A percentile compares a stretch with the other conserved stretches of the same genome.
Conservation (phyloP, 2,113 vertebrate genomes). For the Axis porcinus region DNA sequence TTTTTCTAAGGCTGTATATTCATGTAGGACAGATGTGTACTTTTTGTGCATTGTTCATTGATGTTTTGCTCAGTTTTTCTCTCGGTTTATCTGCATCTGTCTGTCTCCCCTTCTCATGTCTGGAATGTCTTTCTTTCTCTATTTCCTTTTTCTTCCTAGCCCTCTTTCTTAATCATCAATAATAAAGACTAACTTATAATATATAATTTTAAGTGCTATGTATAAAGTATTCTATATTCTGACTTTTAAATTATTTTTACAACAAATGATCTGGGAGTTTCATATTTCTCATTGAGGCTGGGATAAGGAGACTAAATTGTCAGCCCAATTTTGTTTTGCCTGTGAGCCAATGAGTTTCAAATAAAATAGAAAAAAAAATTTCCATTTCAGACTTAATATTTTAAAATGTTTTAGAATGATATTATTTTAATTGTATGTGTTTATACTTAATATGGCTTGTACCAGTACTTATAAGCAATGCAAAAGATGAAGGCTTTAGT, state of each 20-base stretch:
- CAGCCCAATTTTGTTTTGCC: neutral
- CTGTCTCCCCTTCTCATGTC: neutral
- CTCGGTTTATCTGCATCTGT: neutral
- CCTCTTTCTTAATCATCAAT: neutral
- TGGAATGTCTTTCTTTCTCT: neutral
- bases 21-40: accelerated
- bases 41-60: neutral
- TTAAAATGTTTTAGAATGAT: constrained; percentile 11
- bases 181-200: neutral
- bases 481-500: neutral
- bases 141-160: neutral
- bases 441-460: neutral
- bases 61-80: neutral
- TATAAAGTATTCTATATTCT: neutral
- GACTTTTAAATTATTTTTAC: neutral
- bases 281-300: neutral
- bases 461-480: neutral
- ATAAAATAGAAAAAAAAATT: neutral
- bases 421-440: neutral
- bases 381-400: neutral
- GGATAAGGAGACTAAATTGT: neutral
- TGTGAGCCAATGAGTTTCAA: neutral
- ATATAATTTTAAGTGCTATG: neutral
- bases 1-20: neutral
- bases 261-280: neutral